Percentiles rank a stretch among this genome's conserved stretches.
Evolutionary conservation across 23 tunicate genomes (phyloP).

Genomic region (Aplidium turbinatum): DNA sequence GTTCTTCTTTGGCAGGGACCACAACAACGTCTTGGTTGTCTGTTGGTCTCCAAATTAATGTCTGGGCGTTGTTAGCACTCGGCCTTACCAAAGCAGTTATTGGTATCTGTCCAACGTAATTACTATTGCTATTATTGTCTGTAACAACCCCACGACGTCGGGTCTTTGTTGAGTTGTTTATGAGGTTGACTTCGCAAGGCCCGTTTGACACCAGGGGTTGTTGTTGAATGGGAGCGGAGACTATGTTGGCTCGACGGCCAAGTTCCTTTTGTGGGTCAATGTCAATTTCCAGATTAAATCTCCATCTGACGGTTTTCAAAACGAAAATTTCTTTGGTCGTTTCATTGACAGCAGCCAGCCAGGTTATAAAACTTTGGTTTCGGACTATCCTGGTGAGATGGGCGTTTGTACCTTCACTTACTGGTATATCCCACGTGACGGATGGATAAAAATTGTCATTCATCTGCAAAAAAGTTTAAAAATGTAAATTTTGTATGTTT

Average conservation of each 20-base stretch:
- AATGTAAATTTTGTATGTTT: neutral
- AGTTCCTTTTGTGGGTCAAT: slow-evolving; percentile 91
- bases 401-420: slow-evolving; percentile 96
- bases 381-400: slow-evolving; percentile 93
- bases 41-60: slow-evolving; percentile 92
- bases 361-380: slow-evolving; percentile 94
- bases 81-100: slow-evolving; percentile 92
- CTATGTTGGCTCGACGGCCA: slow-evolving; percentile 75
- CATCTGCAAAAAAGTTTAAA: slow-evolving; percentile 55
- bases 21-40: slow-evolving; percentile 63
- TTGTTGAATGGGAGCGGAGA: slow-evolving; percentile 74
- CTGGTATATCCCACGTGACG: slow-evolving; percentile 99
- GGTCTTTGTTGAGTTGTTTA: slow-evolving; percentile 23
- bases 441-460: slow-evolving; percentile 99
- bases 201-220: slow-evolving; percentile 76
- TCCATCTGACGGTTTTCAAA: slow-evolving; percentile 95
- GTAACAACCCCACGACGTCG: slow-evolving; percentile 49
- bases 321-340: slow-evolving; percentile 92
- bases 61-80: slow-evolving; percentile 96
- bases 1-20: slow-evolving; percentile 94
- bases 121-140: slow-evolving; percentile 83
- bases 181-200: slow-evolving; percentile 35
- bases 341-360: slow-evolving; percentile 99
- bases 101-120: slow-evolving; percentile 64
- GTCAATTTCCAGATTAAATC: slow-evolving; percentile 89